Conservation (phyloP, 2,113 vertebrate species). For the Strix aluco region DNA sequence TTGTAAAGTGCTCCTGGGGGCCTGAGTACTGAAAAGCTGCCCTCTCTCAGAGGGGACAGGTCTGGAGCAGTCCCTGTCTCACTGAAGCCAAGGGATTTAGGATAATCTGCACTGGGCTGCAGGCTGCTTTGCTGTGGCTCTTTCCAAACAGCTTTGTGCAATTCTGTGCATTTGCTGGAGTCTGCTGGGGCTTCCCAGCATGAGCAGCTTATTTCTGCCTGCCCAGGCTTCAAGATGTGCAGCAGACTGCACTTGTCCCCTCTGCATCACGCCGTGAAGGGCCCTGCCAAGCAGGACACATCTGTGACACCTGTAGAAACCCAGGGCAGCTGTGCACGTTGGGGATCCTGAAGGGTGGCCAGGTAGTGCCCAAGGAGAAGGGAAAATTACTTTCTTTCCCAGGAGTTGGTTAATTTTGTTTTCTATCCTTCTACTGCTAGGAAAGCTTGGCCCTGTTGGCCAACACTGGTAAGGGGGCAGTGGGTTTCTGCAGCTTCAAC, state of each 20-base stretch:
- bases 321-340: background rate
- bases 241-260: background rate
- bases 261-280: background rate
- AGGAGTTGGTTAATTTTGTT: background rate
- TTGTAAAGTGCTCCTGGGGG: background rate
- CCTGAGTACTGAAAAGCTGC: background rate
- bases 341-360: background rate
- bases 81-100: background rate
- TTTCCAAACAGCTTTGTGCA: background rate
- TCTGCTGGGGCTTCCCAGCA: background rate
- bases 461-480: background rate
- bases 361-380: background rate
- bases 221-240: background rate
- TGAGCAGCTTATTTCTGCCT: background rate
- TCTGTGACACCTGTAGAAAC: background rate
- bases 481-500: background rate
- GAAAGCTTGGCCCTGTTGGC: background rate
- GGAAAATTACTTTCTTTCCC: background rate
- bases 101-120: background rate
- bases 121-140: background rate
- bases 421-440: background rate
- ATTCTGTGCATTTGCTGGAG: background rate
- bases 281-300: background rate
- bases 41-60: background rate
- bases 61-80: background rate